Evolutionary conservation across 2,888 invertebrate genomes (phyloP).

Genomic region (Eumacrocentrus americanus): DNA sequence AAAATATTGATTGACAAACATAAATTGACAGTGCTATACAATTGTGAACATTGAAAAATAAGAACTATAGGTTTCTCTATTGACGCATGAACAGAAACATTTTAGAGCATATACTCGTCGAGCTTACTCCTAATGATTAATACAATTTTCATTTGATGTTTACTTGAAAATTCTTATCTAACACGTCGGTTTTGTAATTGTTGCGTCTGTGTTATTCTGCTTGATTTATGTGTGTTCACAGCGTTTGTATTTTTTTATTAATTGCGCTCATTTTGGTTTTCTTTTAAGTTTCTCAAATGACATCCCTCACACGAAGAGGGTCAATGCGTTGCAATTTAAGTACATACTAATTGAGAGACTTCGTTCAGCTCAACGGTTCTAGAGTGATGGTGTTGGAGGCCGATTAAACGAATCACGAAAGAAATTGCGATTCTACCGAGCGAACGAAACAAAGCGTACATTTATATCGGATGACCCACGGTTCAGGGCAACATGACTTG

Average conservation of each 20-base stretch:
- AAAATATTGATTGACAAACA: constrained; percentile 51
- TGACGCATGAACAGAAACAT: constrained; percentile 30
- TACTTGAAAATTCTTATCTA: constrained; percentile 21
- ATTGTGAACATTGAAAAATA: constrained; percentile 48
- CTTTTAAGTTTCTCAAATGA: not conserved
- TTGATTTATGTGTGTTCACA: constrained; percentile 1
- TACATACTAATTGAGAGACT: not conserved
- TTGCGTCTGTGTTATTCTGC: too few relatives aligned
- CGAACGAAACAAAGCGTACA: constrained; percentile 12
- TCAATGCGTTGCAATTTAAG: constrained; percentile 7
- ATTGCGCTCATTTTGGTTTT: not conserved
- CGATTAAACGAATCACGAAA: constrained; percentile 30
- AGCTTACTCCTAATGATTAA: not conserved
- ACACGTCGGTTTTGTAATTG: constrained; percentile 5
- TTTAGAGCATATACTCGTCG: not conserved
- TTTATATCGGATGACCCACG: constrained; percentile 7
- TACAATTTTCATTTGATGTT: constrained; percentile 6
- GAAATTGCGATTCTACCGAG: constrained; percentile 16
- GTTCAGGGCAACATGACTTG: constrained; percentile 13
- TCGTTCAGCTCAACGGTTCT: not conserved
- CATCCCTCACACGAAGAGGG: not conserved
- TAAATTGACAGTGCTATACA: constrained; percentile 46
- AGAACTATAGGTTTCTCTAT: constrained; percentile 42
- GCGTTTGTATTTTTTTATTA: constrained; percentile 5
- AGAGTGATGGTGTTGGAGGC: constrained; percentile 20